A percentile compares a stretch with the other conserved stretches of the same genome.
Evolutionary conservation across 2,797 vertebrate species (phyloP).

Genomic region (Siniperca scherzeri): DNA sequence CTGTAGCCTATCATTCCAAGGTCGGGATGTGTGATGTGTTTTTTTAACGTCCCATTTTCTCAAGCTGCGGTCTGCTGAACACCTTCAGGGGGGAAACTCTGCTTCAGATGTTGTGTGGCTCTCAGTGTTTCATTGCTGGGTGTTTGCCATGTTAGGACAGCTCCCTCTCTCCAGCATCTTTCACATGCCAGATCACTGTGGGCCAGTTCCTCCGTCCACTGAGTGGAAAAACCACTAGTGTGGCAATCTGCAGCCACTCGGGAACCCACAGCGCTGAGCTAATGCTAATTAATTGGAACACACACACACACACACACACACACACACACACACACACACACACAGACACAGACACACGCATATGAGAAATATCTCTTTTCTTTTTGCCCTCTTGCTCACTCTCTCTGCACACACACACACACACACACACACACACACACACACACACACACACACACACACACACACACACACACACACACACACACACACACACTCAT

Average conservation of each 20-base stretch:
- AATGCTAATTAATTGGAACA: conserved; percentile 63
- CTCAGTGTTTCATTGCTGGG: conserved; percentile 39
- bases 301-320: conserved; percentile 7
- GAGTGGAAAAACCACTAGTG: conserved; percentile 56
- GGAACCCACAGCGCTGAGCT: conserved; percentile 36
- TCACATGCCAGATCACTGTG: conserved; percentile 48
- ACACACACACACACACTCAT: conserved; percentile 27
- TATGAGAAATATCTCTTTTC: conserved; percentile 9
- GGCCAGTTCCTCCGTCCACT: conserved; percentile 35
- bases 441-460: conserved; percentile 8
- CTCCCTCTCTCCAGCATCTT: conserved; percentile 45
- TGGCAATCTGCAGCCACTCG: conserved; percentile 53
- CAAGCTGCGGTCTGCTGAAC: conserved; percentile 33
- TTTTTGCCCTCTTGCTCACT: conserved; percentile 30
- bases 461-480: conserved; percentile 25
- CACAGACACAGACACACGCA: background rate
- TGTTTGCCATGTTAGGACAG: conserved; percentile 47
- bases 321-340: background rate
- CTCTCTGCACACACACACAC: conserved; percentile 1
- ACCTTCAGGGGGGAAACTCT: conserved; percentile 35
- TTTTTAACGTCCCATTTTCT: conserved; percentile 46
- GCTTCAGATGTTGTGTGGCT: conserved; percentile 45
- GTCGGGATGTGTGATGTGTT: conserved; percentile 34
- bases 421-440: background rate
- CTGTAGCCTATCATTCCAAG: conserved; percentile 24